phyloP scores from a whole-genome alignment of 2,888 invertebrate genomes.

The Chymomyza fuscimana region DNA sequence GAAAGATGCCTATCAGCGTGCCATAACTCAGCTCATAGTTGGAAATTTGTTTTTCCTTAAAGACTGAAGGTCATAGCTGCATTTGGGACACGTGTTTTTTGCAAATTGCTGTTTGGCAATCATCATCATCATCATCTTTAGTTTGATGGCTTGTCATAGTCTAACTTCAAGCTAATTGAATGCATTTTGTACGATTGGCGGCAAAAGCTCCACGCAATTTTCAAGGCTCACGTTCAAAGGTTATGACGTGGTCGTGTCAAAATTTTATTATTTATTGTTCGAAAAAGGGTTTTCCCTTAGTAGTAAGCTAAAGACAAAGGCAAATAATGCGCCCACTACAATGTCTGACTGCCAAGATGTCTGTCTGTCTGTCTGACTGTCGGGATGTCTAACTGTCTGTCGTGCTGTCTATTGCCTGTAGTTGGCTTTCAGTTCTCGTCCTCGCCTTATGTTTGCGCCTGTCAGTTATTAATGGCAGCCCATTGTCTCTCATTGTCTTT shows the following conservation, averaged over 20 bases:
- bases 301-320: conserved; percentile 58
- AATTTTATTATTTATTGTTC: conserved; percentile 77
- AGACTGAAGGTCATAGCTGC: conserved; percentile 44
- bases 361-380: conserved; percentile 14
- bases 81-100: conserved; percentile 16
- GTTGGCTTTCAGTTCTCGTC: conserved; percentile 16
- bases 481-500: conserved; percentile 49
- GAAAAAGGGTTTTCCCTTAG: conserved; percentile 70
- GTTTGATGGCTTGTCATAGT: neutral
- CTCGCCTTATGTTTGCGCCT: conserved; percentile 33
- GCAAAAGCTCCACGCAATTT: neutral
- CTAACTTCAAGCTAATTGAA: conserved; percentile 25
- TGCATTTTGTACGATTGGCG: conserved; percentile 25
- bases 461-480: conserved; percentile 72
- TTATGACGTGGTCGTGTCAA: conserved; percentile 79
- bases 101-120: no score
- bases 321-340: conserved; percentile 65
- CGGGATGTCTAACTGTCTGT: neutral
- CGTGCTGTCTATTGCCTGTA: conserved; percentile 16
- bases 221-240: conserved; percentile 74
- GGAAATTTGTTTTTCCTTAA: conserved; percentile 9
- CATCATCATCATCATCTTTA: neutral
- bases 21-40: conserved; percentile 33
- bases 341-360: conserved; percentile 14
- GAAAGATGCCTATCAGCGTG: conserved; percentile 42